Percentiles rank a stretch among this genome's conserved stretches.
phyloP scores from a whole-genome alignment of 1,140 invertebrate species.

The Matsumurasca onukii region DNA sequence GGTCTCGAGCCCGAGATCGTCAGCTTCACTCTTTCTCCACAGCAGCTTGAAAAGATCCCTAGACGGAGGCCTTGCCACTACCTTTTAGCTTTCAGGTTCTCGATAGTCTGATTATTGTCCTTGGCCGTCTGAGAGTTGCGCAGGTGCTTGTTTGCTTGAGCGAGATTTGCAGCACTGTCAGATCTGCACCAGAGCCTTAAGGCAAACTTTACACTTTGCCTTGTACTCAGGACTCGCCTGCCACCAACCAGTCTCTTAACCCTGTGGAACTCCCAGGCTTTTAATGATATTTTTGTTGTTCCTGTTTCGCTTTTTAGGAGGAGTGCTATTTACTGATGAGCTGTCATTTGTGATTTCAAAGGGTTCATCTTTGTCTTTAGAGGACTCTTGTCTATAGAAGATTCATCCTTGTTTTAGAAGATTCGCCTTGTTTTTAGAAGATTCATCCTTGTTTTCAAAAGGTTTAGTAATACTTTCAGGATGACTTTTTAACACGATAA shows the following conservation, averaged over 20 bases:
- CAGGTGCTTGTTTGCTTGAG: constrained; percentile 36
- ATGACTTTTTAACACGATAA: no score
- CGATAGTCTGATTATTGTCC: constrained; percentile 10
- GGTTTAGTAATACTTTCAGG: no score
- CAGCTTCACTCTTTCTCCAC: no score
- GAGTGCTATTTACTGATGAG: constrained; percentile 8
- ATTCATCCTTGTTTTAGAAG: no score
- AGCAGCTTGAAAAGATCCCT: background rate
- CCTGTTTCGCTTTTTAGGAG: constrained; percentile 29
- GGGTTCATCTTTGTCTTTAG: no score
- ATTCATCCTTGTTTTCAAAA: no score
- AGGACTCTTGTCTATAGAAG: no score
- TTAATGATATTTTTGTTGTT: constrained; percentile 38
- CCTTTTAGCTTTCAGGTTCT: background rate
- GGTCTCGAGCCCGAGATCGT: constrained; percentile 11
- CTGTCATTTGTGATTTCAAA: no score
- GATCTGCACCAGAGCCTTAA: constrained; percentile 38
- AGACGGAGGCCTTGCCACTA: constrained; percentile 5
- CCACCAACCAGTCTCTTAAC: constrained; percentile 37
- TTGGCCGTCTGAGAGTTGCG: constrained; percentile 32
- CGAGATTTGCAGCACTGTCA: constrained; percentile 37
- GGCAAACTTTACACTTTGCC: constrained; percentile 39
- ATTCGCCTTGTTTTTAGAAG: no score
- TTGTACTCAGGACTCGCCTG: constrained; percentile 37
- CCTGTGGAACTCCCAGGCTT: constrained; percentile 40